These are phyloP conservation scores for Melopsittacus undulatus DNA, from an alignment of 2,797 vertebrate species.

Conservation along the genomic window DNA sequence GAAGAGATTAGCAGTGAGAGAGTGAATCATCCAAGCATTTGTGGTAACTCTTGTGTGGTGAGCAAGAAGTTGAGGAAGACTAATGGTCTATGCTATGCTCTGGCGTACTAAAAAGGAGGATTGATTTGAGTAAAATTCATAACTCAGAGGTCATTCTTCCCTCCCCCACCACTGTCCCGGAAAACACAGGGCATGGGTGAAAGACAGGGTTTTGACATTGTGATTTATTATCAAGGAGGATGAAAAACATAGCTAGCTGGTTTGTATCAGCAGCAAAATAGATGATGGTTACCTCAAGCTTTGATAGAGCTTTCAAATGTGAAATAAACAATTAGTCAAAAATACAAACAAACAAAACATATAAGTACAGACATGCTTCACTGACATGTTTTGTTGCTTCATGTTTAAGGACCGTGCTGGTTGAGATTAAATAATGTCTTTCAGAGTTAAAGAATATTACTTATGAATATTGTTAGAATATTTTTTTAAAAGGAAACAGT, in stretches of 20 bases:
- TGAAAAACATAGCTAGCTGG: background rate
- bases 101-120: background rate
- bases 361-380: background rate
- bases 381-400: background rate
- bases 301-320: background rate
- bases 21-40: constrained; percentile 28
- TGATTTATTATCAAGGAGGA: background rate
- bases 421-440: background rate
- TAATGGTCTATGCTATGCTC: background rate
- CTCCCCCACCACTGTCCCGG: fast-evolving
- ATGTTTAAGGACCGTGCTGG: fast-evolving
- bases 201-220: background rate
- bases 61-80: background rate
- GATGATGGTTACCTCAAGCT: background rate
- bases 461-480: background rate
- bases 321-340: background rate
- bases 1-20: background rate
- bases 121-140: background rate
- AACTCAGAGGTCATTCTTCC: background rate
- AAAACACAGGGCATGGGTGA: background rate
- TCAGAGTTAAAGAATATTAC: background rate
- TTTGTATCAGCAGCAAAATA: background rate
- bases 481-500: background rate
- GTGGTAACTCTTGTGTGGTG: background rate
- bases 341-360: background rate